phyloP scores from a whole-genome alignment of 2,888 invertebrate genomes.

The Leuctra nigra region DNA sequence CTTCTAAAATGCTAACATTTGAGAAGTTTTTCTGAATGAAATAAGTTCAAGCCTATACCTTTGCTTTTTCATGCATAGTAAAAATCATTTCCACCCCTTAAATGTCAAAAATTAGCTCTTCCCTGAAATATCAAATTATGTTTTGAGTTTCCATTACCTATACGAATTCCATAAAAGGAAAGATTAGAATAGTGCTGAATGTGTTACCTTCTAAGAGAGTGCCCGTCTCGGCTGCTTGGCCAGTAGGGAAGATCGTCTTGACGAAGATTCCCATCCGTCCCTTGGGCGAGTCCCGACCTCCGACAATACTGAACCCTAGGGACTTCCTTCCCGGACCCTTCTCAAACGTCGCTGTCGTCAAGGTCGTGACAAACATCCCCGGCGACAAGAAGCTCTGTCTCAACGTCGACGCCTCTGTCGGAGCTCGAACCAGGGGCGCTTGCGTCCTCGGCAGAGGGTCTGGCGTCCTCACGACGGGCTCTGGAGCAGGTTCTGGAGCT shows the following conservation, averaged over 20 bases:
- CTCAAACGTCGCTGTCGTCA: slow-evolving; percentile 37
- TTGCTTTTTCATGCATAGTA: too few species aligned
- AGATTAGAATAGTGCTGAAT: too few species aligned
- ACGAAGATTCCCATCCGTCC: slow-evolving; percentile 57
- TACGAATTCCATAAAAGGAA: too few species aligned
- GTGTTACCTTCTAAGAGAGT: slow-evolving; percentile 50
- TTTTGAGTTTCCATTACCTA: too few species aligned
- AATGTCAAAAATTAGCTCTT: too few species aligned
- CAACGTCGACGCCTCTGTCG: slow-evolving; percentile 27
- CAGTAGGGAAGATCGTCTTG: slow-evolving; percentile 51
- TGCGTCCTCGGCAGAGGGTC: slow-evolving; percentile 34
- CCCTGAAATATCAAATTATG: too few species aligned
- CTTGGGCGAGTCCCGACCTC: slow-evolving; percentile 52
- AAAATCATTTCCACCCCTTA: too few species aligned
- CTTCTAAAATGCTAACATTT: too few species aligned
- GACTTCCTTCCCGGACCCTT: slow-evolving; percentile 53
- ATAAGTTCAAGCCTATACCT: too few species aligned
- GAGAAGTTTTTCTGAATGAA: too few species aligned
- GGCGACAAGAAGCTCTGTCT: slow-evolving; percentile 30
- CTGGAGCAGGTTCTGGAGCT: too few species aligned
- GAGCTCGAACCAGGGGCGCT: slow-evolving; percentile 32
- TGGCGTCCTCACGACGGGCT: too few species aligned
- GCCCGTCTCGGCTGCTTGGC: slow-evolving; percentile 52
- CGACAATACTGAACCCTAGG: slow-evolving; percentile 56
- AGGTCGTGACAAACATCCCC: slow-evolving; percentile 30